A percentile compares a stretch with the other conserved stretches of the same genome.
phyloP scores from a whole-genome alignment of 2,797 vertebrate species.

The Nyctalus aviator region DNA sequence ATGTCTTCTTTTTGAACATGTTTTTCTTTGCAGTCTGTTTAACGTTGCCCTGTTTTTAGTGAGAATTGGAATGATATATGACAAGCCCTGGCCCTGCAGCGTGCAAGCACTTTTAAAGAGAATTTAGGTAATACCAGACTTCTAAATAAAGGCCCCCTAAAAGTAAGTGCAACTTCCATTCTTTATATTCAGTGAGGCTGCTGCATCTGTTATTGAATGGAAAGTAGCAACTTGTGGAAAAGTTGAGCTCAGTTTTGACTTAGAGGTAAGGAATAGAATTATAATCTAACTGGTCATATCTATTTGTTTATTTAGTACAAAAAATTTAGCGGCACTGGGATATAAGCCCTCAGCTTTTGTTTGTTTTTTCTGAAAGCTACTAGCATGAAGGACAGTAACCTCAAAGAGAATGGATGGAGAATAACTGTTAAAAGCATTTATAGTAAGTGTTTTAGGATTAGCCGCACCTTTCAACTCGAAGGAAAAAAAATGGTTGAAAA shows the following conservation, averaged over 20 bases:
- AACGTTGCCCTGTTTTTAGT: constrained; percentile 76
- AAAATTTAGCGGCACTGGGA: constrained; percentile 61
- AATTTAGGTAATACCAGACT: constrained; percentile 77
- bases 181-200: constrained; percentile 71
- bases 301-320: constrained; percentile 67
- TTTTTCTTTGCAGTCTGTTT: constrained; percentile 78
- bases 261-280: constrained; percentile 71
- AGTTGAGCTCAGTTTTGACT: constrained; percentile 74
- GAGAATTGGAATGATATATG: constrained; percentile 76
- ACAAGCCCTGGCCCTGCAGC: constrained; percentile 77
- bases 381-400: constrained; percentile 74
- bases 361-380: constrained; percentile 71
- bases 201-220: constrained; percentile 74
- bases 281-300: constrained; percentile 61
- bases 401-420: constrained; percentile 63
- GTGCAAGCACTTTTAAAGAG: constrained; percentile 82
- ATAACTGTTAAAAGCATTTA: constrained; percentile 72
- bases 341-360: constrained; percentile 61
- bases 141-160: constrained; percentile 75
- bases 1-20: constrained; percentile 79
- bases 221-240: constrained; percentile 69
- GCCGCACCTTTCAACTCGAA: constrained; percentile 69
- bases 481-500: constrained; percentile 59
- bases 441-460: constrained; percentile 70
- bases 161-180: constrained; percentile 79